Evolutionary conservation across 2,888 invertebrate species (phyloP).

Genomic region (Andrena fulva): DNA sequence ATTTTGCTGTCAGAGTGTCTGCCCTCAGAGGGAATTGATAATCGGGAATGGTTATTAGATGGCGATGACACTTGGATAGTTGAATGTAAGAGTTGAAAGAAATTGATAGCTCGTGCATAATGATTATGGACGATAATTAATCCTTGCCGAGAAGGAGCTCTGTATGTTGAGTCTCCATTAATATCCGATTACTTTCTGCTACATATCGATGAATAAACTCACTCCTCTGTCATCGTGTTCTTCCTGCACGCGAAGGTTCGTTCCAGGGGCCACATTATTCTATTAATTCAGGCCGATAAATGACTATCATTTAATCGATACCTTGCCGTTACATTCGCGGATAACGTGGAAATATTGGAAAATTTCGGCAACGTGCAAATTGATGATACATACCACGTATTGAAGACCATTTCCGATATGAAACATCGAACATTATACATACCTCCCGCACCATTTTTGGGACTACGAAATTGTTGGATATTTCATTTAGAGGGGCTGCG

Average conservation of each 20-base stretch:
- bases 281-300: conserved; percentile 63
- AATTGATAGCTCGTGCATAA: conserved; percentile 6
- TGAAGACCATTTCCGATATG: conserved; percentile 3
- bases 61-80: conserved; percentile 9
- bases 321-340: conserved; percentile 33
- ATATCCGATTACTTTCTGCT: conserved; percentile 30
- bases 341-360: conserved; percentile 55
- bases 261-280: conserved; percentile 55
- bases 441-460: no score
- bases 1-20: conserved; percentile 39
- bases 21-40: conserved; percentile 45
- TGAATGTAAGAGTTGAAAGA: neutral
- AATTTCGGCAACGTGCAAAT: neutral
- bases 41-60: conserved; percentile 33
- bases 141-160: neutral
- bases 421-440: neutral
- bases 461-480: neutral
- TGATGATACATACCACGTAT: neutral
- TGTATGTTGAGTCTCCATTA: conserved; percentile 21
- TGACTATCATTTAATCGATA: conserved; percentile 28
- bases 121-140: neutral
- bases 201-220: conserved; percentile 34
- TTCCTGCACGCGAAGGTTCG: conserved; percentile 1
- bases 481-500: neutral
- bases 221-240: conserved; percentile 19